Percentiles rank a stretch among this genome's conserved stretches.
These are phyloP conservation scores for Acipenser transmontanus DNA, from an alignment of 2,797 vertebrate genomes.

Conservation along the genomic window DNA sequence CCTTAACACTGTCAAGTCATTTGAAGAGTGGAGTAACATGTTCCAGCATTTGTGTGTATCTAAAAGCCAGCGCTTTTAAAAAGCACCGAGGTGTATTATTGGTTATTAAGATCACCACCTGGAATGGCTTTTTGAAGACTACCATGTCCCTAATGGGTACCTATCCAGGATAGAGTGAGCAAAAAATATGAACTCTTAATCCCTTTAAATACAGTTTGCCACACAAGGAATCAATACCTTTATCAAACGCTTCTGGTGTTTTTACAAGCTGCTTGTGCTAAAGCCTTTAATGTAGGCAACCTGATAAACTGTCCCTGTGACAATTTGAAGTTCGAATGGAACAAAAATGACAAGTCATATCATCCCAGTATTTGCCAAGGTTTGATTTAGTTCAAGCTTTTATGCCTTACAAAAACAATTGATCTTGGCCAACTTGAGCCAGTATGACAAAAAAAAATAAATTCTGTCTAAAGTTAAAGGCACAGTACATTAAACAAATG, in stretches of 20 bases:
- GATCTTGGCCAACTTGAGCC: slow-evolving; percentile 92
- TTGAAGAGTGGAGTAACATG: slow-evolving; percentile 71
- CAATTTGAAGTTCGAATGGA: slow-evolving; percentile 95
- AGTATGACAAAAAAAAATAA: slow-evolving; percentile 89
- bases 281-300: slow-evolving; percentile 79
- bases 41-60: slow-evolving; percentile 57
- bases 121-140: slow-evolving; percentile 96
- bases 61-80: slow-evolving; percentile 79
- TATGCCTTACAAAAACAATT: slow-evolving; percentile 81
- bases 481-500: slow-evolving; percentile 99
- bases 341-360: slow-evolving; percentile 88
- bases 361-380: slow-evolving; percentile 96
- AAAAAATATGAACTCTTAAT: slow-evolving; percentile 83
- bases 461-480: slow-evolving; percentile 96
- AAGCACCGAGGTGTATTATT: slow-evolving; percentile 64
- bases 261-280: slow-evolving; percentile 79
- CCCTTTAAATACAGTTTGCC: slow-evolving; percentile 70
- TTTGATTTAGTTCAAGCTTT: slow-evolving; percentile 98
- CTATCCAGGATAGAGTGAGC: slow-evolving; percentile 99
- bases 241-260: slow-evolving; percentile 73
- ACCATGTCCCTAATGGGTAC: slow-evolving; percentile 83
- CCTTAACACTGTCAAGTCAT: slow-evolving; percentile 86
- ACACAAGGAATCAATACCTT: slow-evolving; percentile 79
- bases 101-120: slow-evolving; percentile 81
- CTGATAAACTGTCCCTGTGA: slow-evolving; percentile 71